Conservation (phyloP, 1,140 invertebrate species). For the Plectrocnemia conspersa region DNA sequence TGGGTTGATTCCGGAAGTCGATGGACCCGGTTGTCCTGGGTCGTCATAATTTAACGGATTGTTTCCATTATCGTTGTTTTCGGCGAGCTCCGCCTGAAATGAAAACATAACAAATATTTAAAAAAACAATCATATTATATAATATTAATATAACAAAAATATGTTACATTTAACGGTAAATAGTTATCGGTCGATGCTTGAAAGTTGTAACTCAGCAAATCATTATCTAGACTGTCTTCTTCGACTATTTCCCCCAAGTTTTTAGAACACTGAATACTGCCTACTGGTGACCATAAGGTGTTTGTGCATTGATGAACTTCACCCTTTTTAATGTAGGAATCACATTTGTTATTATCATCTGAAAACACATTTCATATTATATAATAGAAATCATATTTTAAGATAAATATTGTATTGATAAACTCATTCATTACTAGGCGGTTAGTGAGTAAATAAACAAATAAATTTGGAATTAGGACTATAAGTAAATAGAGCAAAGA, state of each 20-base stretch:
- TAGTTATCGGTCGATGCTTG: not conserved
- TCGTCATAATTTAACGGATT: slow-evolving; percentile 1
- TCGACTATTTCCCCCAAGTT: slow-evolving; percentile 59
- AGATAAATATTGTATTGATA: too few species aligned
- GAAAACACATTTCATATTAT: too few species aligned
- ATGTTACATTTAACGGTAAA: slow-evolving; percentile 1
- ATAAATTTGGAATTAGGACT: too few species aligned
- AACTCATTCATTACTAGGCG: too few species aligned
- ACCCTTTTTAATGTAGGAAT: too few species aligned
- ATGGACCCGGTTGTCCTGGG: slow-evolving; percentile 1
- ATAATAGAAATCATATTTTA: too few species aligned
- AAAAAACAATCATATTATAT: not conserved
- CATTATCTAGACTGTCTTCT: not conserved
- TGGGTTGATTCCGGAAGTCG: slow-evolving; percentile 13
- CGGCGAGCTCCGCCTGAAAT: not conserved
- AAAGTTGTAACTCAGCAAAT: not conserved
- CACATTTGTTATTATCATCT: too few species aligned
- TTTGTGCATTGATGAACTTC: too few species aligned
- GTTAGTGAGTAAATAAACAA: too few species aligned
- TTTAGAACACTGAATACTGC: slow-evolving; percentile 73
- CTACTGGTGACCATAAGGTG: slow-evolving; percentile 54
- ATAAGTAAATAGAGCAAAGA: too few species aligned
- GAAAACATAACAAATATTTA: not conserved
- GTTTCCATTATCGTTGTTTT: slow-evolving; percentile 17
- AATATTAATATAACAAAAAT: not conserved